Conservation (phyloP, 2,113 vertebrate species). For the Triplophysa dalaica region DNA sequence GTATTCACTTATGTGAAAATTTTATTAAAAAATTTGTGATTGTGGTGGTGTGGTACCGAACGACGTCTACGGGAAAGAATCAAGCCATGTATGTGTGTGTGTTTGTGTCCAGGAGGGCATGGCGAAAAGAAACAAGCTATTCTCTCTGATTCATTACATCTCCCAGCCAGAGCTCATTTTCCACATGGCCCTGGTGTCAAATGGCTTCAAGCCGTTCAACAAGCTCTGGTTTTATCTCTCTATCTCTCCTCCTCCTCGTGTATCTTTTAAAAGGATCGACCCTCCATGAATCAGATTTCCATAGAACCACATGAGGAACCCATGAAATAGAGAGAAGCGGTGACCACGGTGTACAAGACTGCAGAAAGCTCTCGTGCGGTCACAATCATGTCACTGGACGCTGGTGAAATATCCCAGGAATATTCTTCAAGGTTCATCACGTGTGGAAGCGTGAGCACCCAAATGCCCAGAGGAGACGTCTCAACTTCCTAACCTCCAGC, state of each 20-base stretch:
- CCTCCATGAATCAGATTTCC: slow-evolving; percentile 1
- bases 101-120: slow-evolving; percentile 28
- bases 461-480: slow-evolving; percentile 26
- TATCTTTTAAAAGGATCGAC: background rate
- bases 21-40: background rate
- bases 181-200: slow-evolving; percentile 49
- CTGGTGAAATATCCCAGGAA: background rate
- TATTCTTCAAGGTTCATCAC: slow-evolving; percentile 5
- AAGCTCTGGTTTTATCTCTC: background rate
- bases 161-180: slow-evolving; percentile 50
- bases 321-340: background rate
- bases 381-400: background rate
- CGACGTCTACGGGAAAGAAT: slow-evolving; percentile 1
- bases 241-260: background rate
- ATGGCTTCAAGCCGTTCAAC: slow-evolving; percentile 22
- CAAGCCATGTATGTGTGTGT: slow-evolving; percentile 25
- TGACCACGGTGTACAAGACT: too few species aligned
- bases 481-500: background rate
- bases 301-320: slow-evolving; percentile 5
- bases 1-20: too few species aligned
- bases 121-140: slow-evolving; percentile 27
- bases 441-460: slow-evolving; percentile 5
- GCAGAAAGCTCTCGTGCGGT: too few species aligned
- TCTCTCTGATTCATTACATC: slow-evolving; percentile 56
- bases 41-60: background rate